Percentiles rank a stretch among this genome's conserved stretches.
These are phyloP conservation scores for Clunio marinus DNA, from an alignment of 2,888 invertebrate species.

Conservation along the genomic window DNA sequence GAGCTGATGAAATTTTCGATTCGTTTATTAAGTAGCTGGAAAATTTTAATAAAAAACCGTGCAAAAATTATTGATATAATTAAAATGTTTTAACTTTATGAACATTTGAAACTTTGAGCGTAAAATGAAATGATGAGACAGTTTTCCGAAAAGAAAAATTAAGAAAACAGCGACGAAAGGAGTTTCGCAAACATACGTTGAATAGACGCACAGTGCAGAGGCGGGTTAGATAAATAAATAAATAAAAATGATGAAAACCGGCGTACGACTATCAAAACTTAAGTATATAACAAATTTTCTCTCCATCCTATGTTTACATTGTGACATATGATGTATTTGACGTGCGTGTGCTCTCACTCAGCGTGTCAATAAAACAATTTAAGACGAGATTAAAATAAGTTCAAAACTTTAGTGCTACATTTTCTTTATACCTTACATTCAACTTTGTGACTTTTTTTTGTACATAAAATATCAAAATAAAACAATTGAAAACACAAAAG, in stretches of 20 bases:
- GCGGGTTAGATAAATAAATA: constrained; percentile 18
- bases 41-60: too few species aligned
- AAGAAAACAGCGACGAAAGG: constrained; percentile 1
- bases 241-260: constrained; percentile 7
- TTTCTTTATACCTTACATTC: too few species aligned
- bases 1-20: constrained; percentile 65
- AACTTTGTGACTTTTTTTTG: too few species aligned
- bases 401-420: too few species aligned
- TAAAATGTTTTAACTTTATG: too few species aligned
- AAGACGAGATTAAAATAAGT: too few species aligned
- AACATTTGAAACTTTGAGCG: not conserved
- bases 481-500: too few species aligned
- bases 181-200: not conserved
- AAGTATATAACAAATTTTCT: constrained; percentile 2
- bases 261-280: not conserved
- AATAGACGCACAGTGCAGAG: not conserved
- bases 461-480: too few species aligned
- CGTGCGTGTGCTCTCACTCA: constrained; percentile 5
- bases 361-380: constrained; percentile 23
- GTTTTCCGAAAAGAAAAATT: not conserved
- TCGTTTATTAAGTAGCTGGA: constrained; percentile 65
- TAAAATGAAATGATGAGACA: not conserved
- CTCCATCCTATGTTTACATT: not conserved
- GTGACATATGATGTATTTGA: constrained; percentile 17
- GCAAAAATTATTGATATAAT: too few species aligned